These are phyloP conservation scores for Neotragus pygmaeus DNA, from an alignment of 2,113 vertebrate genomes.

Conservation along the genomic window DNA sequence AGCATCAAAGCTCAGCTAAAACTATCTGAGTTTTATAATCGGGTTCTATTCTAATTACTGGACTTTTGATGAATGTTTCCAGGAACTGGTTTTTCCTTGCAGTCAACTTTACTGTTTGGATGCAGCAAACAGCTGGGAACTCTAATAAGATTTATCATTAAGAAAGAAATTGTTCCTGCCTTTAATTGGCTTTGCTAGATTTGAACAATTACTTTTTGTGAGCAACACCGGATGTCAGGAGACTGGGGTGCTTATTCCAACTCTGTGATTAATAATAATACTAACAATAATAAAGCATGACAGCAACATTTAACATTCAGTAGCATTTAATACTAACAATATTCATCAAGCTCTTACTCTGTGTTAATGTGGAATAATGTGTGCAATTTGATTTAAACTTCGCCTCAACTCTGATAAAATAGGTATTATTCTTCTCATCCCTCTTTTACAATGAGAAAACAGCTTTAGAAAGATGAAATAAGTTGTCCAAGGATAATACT, in stretches of 20 bases:
- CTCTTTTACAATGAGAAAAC: conserved; percentile 31
- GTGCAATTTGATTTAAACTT: not conserved
- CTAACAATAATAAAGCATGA: conserved; percentile 33
- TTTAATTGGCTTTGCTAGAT: conserved; percentile 35
- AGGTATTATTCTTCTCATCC: not conserved
- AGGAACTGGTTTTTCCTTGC: not conserved
- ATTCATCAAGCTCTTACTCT: conserved; percentile 20
- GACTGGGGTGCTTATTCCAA: conserved; percentile 11
- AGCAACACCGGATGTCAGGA: conserved; percentile 30
- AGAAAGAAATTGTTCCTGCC: conserved; percentile 9
- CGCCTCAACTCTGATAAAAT: not conserved
- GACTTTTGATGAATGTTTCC: not conserved
- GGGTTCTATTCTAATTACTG: not conserved
- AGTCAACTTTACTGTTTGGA: not conserved
- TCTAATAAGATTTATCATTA: conserved; percentile 28
- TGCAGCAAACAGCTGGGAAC: conserved; percentile 11
- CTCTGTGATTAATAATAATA: conserved; percentile 39
- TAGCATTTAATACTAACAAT: conserved; percentile 32
- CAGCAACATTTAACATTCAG: conserved; percentile 38
- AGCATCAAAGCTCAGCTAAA: not conserved
- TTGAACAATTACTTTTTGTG: not conserved
- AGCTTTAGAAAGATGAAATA: not conserved
- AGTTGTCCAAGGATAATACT: not conserved
- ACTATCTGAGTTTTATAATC: not conserved
- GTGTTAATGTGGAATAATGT: not conserved